Percentiles rank a stretch among this genome's conserved stretches.
Evolutionary conservation across 2,888 invertebrate genomes (phyloP).

Genomic region (Phyllotreta striolata): DNA sequence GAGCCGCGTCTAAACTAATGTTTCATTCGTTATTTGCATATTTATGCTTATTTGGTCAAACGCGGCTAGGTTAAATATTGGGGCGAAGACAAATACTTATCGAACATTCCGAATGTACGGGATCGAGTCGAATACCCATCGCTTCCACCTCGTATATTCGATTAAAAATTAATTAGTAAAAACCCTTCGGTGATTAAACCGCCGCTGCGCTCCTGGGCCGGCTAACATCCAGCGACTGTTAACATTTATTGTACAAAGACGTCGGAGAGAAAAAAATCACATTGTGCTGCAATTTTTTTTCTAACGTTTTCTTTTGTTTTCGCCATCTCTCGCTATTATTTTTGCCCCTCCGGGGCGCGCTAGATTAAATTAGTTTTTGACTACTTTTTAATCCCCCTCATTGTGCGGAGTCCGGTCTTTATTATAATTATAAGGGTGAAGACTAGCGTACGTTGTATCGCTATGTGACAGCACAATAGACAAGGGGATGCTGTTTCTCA

Average conservation of each 20-base stretch:
- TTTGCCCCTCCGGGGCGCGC: constrained; percentile 38
- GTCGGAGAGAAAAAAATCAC: constrained; percentile 20
- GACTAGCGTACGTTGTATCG: constrained; percentile 26
- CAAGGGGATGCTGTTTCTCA: constrained; percentile 20
- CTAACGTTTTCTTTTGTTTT: constrained; percentile 38
- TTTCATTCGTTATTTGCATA: constrained; percentile 33
- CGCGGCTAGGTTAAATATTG: neutral
- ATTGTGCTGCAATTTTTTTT: constrained; percentile 34
- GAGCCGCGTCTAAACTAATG: constrained; percentile 23
- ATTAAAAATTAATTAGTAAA: too few relatives aligned
- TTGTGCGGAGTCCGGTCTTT: constrained; percentile 37
- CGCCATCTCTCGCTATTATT: constrained; percentile 41
- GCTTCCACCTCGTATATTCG: too few relatives aligned
- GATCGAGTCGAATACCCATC: too few relatives aligned
- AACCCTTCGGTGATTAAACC: too few relatives aligned
- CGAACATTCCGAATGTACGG: neutral
- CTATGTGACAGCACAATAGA: constrained; percentile 21
- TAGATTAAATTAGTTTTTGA: constrained; percentile 41
- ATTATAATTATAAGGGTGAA: constrained; percentile 43
- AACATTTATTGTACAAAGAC: constrained; percentile 22
- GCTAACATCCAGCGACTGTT: constrained; percentile 19
- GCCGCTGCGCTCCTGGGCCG: neutral
- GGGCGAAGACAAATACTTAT: constrained; percentile 15
- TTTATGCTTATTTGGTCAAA: constrained; percentile 32
- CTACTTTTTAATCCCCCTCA: constrained; percentile 40